Percentiles rank a stretch among this genome's conserved stretches.
phyloP scores from a whole-genome alignment of 2,113 vertebrate genomes.

The Circaetus cinerascens region DNA sequence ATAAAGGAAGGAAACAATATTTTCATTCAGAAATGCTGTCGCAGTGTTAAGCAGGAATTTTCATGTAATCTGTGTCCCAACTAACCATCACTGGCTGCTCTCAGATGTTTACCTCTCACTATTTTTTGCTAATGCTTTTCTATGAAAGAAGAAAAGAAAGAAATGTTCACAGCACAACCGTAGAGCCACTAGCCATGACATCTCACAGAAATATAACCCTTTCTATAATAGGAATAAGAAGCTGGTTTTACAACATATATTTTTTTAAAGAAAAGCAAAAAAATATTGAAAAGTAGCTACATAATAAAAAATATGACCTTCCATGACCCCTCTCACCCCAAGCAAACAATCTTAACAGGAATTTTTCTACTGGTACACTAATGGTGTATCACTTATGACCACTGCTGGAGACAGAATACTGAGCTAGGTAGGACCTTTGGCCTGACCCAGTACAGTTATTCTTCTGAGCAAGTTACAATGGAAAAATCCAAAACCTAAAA shows the following conservation, averaged over 20 bases:
- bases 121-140: not conserved
- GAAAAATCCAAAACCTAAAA: not conserved
- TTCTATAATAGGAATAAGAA: not conserved
- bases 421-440: slow-evolving; percentile 10
- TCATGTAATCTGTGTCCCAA: not conserved
- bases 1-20: not conserved
- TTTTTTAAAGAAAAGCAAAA: not conserved
- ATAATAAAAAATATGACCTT: not conserved
- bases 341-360: slow-evolving; percentile 22
- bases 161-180: not conserved
- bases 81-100: not conserved
- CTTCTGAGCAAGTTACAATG: not conserved
- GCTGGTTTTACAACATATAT: not conserved
- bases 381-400: slow-evolving; percentile 10
- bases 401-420: not conserved
- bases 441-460: not conserved
- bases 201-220: not conserved
- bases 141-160: not conserved
- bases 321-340: not conserved
- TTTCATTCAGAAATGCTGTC: not conserved
- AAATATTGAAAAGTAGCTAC: not conserved
- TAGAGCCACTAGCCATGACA: not conserved
- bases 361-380: slow-evolving; percentile 9
- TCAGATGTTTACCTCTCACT: not conserved
- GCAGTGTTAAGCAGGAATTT: not conserved